A percentile compares a stretch with the other conserved stretches of the same genome.
Evolutionary conservation across 2,888 invertebrate species (phyloP).

Genomic region (Drosophila mulleri): DNA sequence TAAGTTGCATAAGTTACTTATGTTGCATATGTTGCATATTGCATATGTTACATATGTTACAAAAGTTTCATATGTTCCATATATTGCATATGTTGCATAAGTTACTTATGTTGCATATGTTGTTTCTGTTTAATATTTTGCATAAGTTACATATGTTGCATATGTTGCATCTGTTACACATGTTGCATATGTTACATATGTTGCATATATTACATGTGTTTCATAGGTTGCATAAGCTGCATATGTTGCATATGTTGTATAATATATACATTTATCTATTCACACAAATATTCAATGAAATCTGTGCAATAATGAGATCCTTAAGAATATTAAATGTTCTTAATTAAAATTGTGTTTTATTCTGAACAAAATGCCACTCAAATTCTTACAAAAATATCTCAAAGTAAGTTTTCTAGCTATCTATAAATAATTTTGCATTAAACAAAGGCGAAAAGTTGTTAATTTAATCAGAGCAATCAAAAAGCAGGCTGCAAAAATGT

Average conservation of each 20-base stretch:
- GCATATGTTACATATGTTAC: background rate
- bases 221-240: background rate
- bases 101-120: background rate
- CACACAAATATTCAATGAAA: no score
- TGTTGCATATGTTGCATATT: background rate
- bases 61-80: background rate
- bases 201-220: background rate
- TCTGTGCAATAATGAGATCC: background rate
- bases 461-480: conserved; percentile 43
- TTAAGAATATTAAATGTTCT: background rate
- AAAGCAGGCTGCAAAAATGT: conserved; percentile 34
- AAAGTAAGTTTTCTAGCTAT: background rate
- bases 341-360: background rate
- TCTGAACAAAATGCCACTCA: no score
- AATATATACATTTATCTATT: no score
- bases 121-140: background rate
- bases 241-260: background rate
- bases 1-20: background rate
- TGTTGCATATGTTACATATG: background rate
- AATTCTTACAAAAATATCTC: background rate
- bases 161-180: background rate
- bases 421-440: conserved; percentile 23
- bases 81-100: background rate
- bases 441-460: conserved; percentile 47
- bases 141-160: background rate